Evolutionary conservation across 2,113 vertebrate species (phyloP).

Genomic region (Datnioides undecimradiatus): DNA sequence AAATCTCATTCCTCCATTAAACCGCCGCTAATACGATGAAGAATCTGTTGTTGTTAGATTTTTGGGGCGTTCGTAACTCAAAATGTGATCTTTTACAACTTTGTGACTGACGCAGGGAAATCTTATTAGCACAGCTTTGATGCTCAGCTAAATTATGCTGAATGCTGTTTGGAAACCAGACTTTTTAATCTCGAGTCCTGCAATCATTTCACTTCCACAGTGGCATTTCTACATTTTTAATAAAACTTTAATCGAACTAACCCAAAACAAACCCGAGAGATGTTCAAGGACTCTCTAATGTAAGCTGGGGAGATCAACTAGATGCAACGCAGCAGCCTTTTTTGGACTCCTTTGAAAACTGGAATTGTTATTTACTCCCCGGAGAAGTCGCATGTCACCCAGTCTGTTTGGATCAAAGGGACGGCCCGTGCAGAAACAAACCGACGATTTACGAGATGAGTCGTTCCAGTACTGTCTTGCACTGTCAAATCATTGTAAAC

Average conservation of each 20-base stretch:
- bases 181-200: too few species aligned
- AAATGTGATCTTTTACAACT: too few species aligned
- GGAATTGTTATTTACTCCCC: neutral
- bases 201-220: too few species aligned
- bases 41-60: too few species aligned
- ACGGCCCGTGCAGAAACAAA: neutral
- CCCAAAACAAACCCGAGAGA: neutral
- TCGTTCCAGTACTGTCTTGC: neutral
- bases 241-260: neutral
- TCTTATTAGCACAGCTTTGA: too few species aligned
- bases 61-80: too few species aligned
- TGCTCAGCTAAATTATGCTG: too few species aligned
- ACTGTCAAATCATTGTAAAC: constrained; percentile 44
- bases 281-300: neutral
- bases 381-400: neutral
- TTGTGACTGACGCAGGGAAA: too few species aligned
- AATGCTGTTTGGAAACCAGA: too few species aligned
- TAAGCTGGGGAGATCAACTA: neutral
- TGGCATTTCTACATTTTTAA: neutral
- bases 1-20: too few species aligned
- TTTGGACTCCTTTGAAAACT: constrained; percentile 1
- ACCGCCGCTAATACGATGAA: too few species aligned
- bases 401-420: constrained; percentile 32
- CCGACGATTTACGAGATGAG: neutral
- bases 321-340: neutral